Evolutionary conservation across 2,797 vertebrate species (phyloP).

Genomic region (Microhierax caerulescens): DNA sequence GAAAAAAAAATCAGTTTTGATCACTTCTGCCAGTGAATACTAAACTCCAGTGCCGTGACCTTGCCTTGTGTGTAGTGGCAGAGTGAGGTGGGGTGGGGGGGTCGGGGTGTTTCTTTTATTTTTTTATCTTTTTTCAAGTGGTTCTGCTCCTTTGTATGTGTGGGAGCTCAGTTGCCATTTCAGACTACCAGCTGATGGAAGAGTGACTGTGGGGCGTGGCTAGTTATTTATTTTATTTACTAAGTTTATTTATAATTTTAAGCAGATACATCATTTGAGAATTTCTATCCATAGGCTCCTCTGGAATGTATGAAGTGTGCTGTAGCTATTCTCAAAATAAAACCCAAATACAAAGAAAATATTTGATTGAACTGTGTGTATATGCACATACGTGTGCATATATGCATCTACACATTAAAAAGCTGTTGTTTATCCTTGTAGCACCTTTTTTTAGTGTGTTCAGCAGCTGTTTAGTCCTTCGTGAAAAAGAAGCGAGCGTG

Average conservation of each 20-base stretch:
- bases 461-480: neutral
- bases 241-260: neutral
- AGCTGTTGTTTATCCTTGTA: neutral
- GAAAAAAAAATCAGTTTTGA: neutral
- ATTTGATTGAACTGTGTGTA: fast-evolving
- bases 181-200: neutral
- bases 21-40: neutral
- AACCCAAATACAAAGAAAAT: neutral
- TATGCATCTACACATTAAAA: neutral
- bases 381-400: fast-evolving
- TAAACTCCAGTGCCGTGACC: neutral
- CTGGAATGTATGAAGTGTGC: neutral
- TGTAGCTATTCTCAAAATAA: neutral
- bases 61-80: neutral
- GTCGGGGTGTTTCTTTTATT: fast-evolving
- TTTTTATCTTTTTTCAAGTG: fast-evolving
- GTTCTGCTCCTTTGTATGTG: fast-evolving
- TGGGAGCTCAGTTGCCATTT: neutral
- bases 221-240: neutral
- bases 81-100: neutral
- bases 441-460: neutral
- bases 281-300: neutral
- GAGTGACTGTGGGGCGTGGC: neutral
- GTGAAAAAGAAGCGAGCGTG: fast-evolving
- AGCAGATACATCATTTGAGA: neutral